Base-by-base conservation (phyloP, 2,797 vertebrate species). In the Amazona finschi region DNA sequence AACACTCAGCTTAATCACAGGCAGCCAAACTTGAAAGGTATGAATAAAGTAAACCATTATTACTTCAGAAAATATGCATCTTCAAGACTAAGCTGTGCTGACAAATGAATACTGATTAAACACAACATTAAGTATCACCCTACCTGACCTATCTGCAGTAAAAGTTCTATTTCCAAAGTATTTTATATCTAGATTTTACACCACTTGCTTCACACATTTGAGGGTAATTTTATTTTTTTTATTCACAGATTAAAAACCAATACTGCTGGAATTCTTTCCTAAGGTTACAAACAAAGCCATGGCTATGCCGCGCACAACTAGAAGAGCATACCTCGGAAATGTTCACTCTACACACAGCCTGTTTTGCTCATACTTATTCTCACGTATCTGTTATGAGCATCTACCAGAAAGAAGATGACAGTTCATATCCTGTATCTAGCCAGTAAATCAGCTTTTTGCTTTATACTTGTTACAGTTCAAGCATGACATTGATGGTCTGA, bases 41-140 rank as follows among this genome's bases (percentile, higher is more conserved):
- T 81, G 76, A 94, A 80, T 52, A 89, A 78, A 90, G 17, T n/a
- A 91, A 92, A 70, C 43, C 31, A 86, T 73, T 71, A 88, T 49
- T 76, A 73, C 62, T 95, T 79, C 82, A 93, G 60, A 84, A 88
- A 94, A 93, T 38, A 82, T 8, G 20, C 8, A 76, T 41, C 74
- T 79, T 87, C 72, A 85, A 90, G 86, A 64, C 25, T n/a, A 93
- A 85, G 53, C 0, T 84, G 20, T 52, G 75, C 64, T 85, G 36
- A 57, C 55, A 57, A 57, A 57, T 33, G 55, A 57, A 33, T 57
- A 57, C 50, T 75, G 82, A 91, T 72, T 75, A 78, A 87, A 83
- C 38, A 43, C 28, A 60, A 21, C 61, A 69, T 74, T 65, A 84
- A 77, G 6, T 61, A 72, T 88, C 58, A 76, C 30, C 71, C 27